phyloP scores from a whole-genome alignment of 2,113 vertebrate species.

The Psephotus haematonotus region DNA sequence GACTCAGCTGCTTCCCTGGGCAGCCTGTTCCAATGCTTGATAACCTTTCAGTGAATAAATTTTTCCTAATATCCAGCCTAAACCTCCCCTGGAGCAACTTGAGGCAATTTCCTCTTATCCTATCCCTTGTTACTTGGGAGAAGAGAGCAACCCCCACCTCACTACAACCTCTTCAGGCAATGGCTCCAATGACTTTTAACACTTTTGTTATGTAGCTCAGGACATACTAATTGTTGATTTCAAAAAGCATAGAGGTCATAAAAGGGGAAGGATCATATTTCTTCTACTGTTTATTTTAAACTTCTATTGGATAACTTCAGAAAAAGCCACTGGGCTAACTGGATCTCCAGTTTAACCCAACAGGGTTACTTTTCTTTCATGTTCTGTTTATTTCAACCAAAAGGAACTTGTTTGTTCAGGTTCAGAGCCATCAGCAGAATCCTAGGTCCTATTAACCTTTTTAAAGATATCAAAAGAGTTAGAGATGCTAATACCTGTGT shows the following conservation, averaged over 20 bases:
- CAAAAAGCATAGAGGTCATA: background rate
- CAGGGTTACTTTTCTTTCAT: background rate
- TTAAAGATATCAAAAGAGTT: constrained; percentile 9
- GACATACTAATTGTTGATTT: background rate
- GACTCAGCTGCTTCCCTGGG: background rate
- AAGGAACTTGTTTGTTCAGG: background rate
- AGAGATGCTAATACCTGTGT: background rate
- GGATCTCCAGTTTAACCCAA: background rate
- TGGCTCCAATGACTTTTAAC: background rate
- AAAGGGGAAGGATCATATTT: background rate
- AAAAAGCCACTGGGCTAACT: background rate
- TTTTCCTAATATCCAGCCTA: background rate
- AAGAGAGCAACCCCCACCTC: background rate
- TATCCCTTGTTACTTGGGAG: background rate
- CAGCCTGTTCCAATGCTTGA: background rate
- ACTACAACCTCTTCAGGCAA: background rate
- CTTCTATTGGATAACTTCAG: background rate
- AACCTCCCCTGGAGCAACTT: background rate
- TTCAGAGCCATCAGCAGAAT: background rate
- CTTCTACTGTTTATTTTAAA: background rate
- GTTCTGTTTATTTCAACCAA: background rate
- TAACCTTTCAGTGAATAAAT: background rate
- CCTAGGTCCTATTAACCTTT: background rate
- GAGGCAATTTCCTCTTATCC: background rate
- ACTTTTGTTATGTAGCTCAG: background rate